Evolutionary conservation across 2,113 vertebrate genomes (phyloP).

Genomic region (Rhinichthys klamathensis): DNA sequence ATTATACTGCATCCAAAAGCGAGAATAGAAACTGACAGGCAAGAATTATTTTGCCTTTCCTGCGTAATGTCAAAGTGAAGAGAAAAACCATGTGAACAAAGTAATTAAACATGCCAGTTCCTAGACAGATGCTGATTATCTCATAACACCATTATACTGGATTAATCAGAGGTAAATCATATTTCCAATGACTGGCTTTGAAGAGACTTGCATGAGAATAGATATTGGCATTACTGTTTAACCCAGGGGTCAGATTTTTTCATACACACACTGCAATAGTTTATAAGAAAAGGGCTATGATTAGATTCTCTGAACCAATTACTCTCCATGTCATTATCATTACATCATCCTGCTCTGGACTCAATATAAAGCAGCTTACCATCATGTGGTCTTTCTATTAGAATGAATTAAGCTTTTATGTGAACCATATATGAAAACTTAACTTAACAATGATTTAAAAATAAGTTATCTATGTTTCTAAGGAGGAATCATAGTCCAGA

Average conservation of each 20-base stretch:
- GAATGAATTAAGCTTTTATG: constrained; percentile 1
- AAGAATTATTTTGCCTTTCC: constrained; percentile 1
- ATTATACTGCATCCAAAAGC: neutral
- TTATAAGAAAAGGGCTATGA: constrained; percentile 28
- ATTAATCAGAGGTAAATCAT: constrained; percentile 24
- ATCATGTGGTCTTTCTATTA: neutral
- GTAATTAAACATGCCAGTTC: constrained; percentile 6
- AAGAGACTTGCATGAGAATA: constrained; percentile 42
- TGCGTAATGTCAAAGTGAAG: neutral
- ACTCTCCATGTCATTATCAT: constrained; percentile 47
- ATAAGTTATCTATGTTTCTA: neutral
- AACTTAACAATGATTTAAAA: neutral
- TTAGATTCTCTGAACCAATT: constrained; percentile 54
- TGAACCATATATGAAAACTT: neutral
- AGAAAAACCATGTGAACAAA: neutral
- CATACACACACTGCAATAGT: constrained; percentile 13
- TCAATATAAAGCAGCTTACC: constrained; percentile 28
- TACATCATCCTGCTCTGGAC: constrained; percentile 10
- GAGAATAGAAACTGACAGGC: neutral
- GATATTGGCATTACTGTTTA: constrained; percentile 50
- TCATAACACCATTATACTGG: constrained; percentile 9
- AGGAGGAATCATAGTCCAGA: neutral
- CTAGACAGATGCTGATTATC: constrained; percentile 30
- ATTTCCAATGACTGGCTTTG: constrained; percentile 45
- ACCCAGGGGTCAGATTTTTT: constrained; percentile 45